Percentiles rank a stretch among this genome's conserved stretches.
These are phyloP conservation scores for Coptotermes formosanus DNA, from an alignment of 1,140 invertebrate genomes.

Conservation along the genomic window DNA sequence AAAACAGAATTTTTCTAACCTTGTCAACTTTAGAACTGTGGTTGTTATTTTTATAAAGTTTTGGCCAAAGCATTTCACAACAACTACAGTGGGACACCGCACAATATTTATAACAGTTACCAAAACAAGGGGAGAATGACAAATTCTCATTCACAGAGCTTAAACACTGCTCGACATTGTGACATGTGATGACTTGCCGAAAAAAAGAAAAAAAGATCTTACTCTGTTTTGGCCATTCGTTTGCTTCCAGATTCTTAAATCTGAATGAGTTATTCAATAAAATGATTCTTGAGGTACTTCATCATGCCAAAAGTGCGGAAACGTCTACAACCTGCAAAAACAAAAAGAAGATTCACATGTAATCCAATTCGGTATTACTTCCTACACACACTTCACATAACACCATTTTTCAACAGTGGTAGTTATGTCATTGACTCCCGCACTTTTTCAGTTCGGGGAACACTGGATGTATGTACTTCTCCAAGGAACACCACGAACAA, in stretches of 20 bases:
- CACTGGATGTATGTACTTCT: no score
- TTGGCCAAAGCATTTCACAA: slow-evolving; percentile 1
- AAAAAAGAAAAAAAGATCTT: background rate
- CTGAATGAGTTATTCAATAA: slow-evolving; percentile 60
- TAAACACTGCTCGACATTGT: background rate
- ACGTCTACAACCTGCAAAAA: slow-evolving; percentile 66
- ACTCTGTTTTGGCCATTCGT: slow-evolving; percentile 2
- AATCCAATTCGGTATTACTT: background rate
- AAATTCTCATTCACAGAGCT: background rate
- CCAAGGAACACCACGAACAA: no score
- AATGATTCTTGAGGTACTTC: slow-evolving; percentile 91
- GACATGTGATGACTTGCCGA: background rate
- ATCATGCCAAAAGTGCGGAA: slow-evolving; percentile 94
- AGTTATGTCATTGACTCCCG: no score
- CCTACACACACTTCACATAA: background rate
- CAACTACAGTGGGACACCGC: slow-evolving; percentile 5
- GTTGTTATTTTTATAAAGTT: background rate
- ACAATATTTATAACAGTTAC: slow-evolving; percentile 18
- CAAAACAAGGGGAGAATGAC: background rate
- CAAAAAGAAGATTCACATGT: background rate
- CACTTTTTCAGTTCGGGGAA: no score
- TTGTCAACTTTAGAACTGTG: background rate
- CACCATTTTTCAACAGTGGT: background rate
- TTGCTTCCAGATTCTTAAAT: background rate
- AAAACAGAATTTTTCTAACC: background rate